Base-by-base conservation (phyloP, 2,113 vertebrate genomes). In the Raja brachyura region DNA sequence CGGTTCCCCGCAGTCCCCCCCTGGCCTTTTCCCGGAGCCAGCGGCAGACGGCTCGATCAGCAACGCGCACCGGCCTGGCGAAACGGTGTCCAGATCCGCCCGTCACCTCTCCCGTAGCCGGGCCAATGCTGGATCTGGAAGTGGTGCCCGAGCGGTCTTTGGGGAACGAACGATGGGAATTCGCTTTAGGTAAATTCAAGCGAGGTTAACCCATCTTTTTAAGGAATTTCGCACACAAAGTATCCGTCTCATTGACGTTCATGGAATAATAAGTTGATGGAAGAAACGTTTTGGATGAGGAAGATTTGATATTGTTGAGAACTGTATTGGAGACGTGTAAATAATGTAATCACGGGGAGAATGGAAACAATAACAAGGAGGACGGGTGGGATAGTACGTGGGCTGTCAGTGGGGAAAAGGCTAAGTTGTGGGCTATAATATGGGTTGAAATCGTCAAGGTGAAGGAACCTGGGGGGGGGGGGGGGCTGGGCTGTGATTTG, bases 81-180 rank as follows among this genome's bases (percentile, higher is more conserved):
- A 48, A 63, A 33, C 54, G 39, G 39, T n/a, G 68, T 14, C 92
- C 59, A 70, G 75, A 78, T 56, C 56, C 31, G 59, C 25, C 93
- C 68, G 93, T 31, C 68, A 8, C 93, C 33, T 61, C 31, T 31
- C 20, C 66, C 68, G 66, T 94, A 95, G 93, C 96, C 95, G 97
- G 96, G 96, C 97, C 98, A 99, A 99, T 99, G 99, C 98, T 99
- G 96, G 99, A 99, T 96, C 97, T 99, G 97, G 98, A 99, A 96
- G 99, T 99, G 95, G 98, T 99, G 94, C 99, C 99, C 95, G 99
- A 99, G 96, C 98, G 99, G 94, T 99, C 99, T 96, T 96, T 99
- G 95, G 99, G 99, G 96, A 99, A 99, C 96, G 98, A 99, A 95
- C 99, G 98, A 98, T 99, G 99, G 99, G 99, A 99, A 96, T 99